These are phyloP conservation scores for Centropus unirufus DNA, from an alignment of 2,113 vertebrate genomes.

Conservation along the genomic window DNA sequence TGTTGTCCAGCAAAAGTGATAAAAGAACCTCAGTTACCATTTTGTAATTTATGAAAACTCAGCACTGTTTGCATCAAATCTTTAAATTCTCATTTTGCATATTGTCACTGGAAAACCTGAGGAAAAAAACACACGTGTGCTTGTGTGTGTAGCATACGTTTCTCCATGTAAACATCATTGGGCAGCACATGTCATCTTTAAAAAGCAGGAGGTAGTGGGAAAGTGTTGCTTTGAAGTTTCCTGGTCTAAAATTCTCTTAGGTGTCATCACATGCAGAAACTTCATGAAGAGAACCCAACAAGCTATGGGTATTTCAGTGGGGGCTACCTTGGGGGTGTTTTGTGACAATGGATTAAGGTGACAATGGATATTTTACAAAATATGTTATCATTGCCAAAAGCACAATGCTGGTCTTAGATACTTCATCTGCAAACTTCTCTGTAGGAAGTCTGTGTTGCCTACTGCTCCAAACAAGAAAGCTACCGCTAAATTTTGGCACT, in stretches of 20 bases:
- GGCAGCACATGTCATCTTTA: not conserved
- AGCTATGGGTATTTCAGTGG: not conserved
- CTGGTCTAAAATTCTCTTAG: not conserved
- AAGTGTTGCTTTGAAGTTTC: not conserved
- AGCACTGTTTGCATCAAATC: not conserved
- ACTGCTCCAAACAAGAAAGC: not conserved
- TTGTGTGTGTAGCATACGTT: rapidly evolving
- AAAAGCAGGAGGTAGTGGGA: not conserved
- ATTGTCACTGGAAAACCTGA: not conserved
- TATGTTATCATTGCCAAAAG: not conserved
- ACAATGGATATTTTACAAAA: not conserved
- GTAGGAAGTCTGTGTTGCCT: not conserved
- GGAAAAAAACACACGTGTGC: not conserved
- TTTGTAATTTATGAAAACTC: not conserved
- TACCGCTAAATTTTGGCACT: not conserved
- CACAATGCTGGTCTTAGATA: too few relatives aligned
- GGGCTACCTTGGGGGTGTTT: not conserved
- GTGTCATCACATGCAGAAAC: not conserved
- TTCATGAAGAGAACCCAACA: not conserved
- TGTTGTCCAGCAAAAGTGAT: not conserved
- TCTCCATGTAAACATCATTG: not conserved
- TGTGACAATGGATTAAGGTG: not conserved
- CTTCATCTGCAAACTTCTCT: not conserved
- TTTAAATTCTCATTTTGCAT: not conserved
- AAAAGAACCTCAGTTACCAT: not conserved